These are phyloP conservation scores for Marronus borbonicus DNA, from an alignment of 2,888 invertebrate genomes.

Conservation along the genomic window DNA sequence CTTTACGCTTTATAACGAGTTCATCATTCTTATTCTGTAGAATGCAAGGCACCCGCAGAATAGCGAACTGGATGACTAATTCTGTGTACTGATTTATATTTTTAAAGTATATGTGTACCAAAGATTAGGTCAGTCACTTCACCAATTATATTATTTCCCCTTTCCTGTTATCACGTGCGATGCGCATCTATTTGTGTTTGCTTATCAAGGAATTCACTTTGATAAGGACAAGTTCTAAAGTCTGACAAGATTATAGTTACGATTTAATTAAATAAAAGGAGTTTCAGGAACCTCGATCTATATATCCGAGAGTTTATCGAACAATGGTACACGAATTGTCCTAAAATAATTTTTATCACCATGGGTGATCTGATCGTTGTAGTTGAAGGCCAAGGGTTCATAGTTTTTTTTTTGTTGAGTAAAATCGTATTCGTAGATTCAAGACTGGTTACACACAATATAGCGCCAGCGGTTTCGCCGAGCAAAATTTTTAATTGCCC, in stretches of 20 bases:
- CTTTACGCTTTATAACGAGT: too few species aligned
- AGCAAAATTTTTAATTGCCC: too few species aligned
- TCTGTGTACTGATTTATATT: too few species aligned
- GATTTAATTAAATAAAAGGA: not conserved
- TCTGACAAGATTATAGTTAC: not conserved
- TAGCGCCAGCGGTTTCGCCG: too few species aligned
- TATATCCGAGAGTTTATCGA: not conserved
- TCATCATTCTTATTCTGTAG: too few species aligned
- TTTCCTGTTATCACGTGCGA: not conserved
- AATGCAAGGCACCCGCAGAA: not conserved
- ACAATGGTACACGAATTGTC: not conserved
- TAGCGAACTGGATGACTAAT: not conserved
- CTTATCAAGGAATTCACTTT: not conserved
- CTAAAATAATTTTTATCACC: not conserved
- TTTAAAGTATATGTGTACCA: too few species aligned
- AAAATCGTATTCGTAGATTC: too few species aligned
- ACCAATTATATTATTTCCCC: too few species aligned
- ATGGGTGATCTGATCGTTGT: not conserved
- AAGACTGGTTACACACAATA: too few species aligned
- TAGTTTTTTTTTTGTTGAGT: too few species aligned
- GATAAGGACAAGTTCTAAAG: slow-evolving; percentile 2
- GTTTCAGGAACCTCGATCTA: not conserved
- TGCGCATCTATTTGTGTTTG: not conserved
- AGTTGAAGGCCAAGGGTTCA: too few species aligned
- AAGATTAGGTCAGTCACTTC: too few species aligned